Conservation (phyloP, 2,888 invertebrate species). For the Agriopis aurantiaria region DNA sequence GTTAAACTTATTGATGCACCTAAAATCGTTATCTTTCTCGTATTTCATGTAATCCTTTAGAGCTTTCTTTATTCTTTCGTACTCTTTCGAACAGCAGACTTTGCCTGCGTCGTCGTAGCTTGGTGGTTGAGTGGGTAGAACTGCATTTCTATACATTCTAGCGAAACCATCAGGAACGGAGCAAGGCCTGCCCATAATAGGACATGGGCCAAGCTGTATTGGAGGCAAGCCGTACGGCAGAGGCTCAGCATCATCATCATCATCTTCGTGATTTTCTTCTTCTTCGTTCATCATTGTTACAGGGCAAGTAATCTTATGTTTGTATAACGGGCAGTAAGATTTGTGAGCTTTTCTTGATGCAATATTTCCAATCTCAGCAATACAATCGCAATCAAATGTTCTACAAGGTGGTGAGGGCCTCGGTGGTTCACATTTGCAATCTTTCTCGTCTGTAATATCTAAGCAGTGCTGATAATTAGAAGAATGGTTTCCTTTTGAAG, state of each 20-base stretch:
- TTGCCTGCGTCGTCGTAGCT: constrained; percentile 78
- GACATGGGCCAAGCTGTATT: constrained; percentile 79
- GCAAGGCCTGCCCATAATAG: constrained; percentile 78
- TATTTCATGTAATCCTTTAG: constrained; percentile 74
- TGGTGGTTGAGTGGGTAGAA: constrained; percentile 64
- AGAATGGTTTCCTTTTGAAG: constrained; percentile 46
- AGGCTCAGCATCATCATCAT: constrained; percentile 72
- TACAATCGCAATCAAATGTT: constrained; percentile 77
- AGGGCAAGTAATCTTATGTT: constrained; percentile 74
- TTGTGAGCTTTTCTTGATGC: constrained; percentile 70
- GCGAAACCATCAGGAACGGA: constrained; percentile 78
- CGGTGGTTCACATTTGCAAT: constrained; percentile 74
- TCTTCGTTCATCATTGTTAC: constrained; percentile 68
- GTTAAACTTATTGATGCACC: constrained; percentile 75
- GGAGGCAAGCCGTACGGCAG: constrained; percentile 80
- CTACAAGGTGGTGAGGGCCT: constrained; percentile 74
- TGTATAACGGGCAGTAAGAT: constrained; percentile 75
- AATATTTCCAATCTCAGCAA: constrained; percentile 62
- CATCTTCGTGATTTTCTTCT: constrained; percentile 68
- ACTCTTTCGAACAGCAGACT: constrained; percentile 81
- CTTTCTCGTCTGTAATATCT: constrained; percentile 67
- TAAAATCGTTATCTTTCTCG: constrained; percentile 72
- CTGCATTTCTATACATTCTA: constrained; percentile 77
- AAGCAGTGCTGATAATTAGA: constrained; percentile 58
- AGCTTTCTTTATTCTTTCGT: constrained; percentile 77